Evolutionary conservation across 1,140 invertebrate genomes (phyloP).

Genomic region (Mya arenaria): DNA sequence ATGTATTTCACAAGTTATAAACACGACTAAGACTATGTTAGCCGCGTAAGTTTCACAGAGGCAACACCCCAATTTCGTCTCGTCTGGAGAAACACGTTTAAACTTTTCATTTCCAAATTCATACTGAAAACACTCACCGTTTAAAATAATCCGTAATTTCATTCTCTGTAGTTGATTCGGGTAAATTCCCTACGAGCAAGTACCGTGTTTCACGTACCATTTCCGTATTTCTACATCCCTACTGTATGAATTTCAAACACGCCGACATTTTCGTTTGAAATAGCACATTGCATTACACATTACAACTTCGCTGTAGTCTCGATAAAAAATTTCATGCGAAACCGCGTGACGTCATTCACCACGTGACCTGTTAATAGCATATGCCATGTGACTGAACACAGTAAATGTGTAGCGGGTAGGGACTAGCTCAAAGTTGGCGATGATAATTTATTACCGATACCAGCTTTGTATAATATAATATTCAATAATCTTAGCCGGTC

Average conservation of each 20-base stretch:
- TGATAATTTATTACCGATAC: not conserved
- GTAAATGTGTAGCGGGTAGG: constrained; percentile 30
- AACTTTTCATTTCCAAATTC: not conserved
- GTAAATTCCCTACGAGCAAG: constrained; percentile 99
- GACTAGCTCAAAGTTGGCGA: constrained; percentile 47
- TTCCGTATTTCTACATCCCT: constrained; percentile 72
- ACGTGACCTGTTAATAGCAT: constrained; percentile 53
- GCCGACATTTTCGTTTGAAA: constrained; percentile 57
- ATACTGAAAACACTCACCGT: constrained; percentile 87
- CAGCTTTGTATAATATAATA: too few species aligned
- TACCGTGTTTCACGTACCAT: constrained; percentile 99
- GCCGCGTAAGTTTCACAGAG: not conserved
- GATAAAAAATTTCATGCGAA: constrained; percentile 56
- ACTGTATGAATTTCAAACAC: constrained; percentile 64
- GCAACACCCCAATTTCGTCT: not conserved
- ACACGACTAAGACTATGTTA: not conserved
- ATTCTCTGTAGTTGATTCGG: constrained; percentile 98
- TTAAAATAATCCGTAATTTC: constrained; percentile 98
- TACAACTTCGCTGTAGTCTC: constrained; percentile 48
- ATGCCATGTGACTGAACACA: constrained; percentile 51
- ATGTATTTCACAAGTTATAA: not conserved
- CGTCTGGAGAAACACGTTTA: not conserved
- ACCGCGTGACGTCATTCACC: constrained; percentile 64
- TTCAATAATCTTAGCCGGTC: not conserved
- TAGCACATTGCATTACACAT: constrained; percentile 64